A percentile compares a stretch with the other conserved stretches of the same genome.
These are phyloP conservation scores for Notodonta dromedarius DNA, from an alignment of 2,888 invertebrate species.

Conservation along the genomic window DNA sequence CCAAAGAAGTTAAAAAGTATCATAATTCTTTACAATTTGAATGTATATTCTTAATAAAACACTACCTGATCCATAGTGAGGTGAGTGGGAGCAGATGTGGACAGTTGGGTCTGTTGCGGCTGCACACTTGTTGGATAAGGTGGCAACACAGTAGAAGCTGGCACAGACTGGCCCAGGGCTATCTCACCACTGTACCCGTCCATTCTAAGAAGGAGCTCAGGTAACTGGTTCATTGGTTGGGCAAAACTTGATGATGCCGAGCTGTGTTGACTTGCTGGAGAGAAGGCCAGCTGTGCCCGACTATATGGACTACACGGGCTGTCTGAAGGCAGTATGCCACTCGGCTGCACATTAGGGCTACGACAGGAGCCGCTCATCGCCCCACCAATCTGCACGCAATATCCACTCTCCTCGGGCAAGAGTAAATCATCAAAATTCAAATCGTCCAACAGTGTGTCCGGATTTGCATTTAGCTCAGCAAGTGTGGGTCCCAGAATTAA, in stretches of 20 bases:
- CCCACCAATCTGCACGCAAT: constrained; percentile 79
- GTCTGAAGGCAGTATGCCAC: constrained; percentile 57
- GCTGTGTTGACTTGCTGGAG: constrained; percentile 87
- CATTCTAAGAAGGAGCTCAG: constrained; percentile 88
- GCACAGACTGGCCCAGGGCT: constrained; percentile 86
- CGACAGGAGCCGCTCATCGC: constrained; percentile 74
- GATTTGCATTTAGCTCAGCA: constrained; percentile 93
- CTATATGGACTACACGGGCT: constrained; percentile 83
- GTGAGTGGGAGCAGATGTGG: constrained; percentile 95
- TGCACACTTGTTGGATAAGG: constrained; percentile 70
- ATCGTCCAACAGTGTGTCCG: constrained; percentile 92
- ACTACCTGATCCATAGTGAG: constrained; percentile 89
- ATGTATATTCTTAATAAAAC: background rate
- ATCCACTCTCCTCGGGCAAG: constrained; percentile 88
- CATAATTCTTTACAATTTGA: no score
- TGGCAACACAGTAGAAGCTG: constrained; percentile 82
- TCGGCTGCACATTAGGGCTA: constrained; percentile 49
- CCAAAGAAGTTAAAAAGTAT: no score
- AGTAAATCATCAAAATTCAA: constrained; percentile 94
- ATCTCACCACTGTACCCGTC: constrained; percentile 84
- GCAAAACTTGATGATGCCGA: constrained; percentile 81
- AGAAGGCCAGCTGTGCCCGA: constrained; percentile 82
- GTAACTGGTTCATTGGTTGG: constrained; percentile 74
- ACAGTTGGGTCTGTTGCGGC: constrained; percentile 86
- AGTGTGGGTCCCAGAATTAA: constrained; percentile 92